Evolutionary conservation across 2,113 vertebrate genomes (phyloP), one percentile per base, ranked within the genome.

Genomic region (Gorsachius goisagi): DNA sequence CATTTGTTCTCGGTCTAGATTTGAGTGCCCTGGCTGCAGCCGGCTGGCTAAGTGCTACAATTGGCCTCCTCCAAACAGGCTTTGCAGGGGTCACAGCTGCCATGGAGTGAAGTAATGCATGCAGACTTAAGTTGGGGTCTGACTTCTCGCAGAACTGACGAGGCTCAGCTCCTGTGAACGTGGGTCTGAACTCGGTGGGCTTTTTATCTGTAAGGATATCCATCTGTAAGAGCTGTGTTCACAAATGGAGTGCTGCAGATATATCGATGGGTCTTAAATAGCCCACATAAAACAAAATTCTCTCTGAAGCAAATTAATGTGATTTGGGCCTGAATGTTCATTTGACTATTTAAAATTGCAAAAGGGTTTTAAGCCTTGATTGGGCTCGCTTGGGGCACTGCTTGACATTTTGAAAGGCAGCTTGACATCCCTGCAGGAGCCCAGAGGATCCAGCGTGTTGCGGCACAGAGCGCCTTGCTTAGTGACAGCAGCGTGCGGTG

Each of bases 101-200:
- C 3, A 5, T 6, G 39, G 27, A 9, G 45, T 5, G 15, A 37
- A 17, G 59, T 6, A 12, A 3, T 1, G 1, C 4, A 0, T 1
- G 3, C 27, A 12, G 66, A 4, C 60, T 32, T 12, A 5, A 7
- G 3, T 3, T 28, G 44, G 37, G 33, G 12, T 53, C 44, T 52
- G 73, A 15, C 49, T 62, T 50, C 47, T 37, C 0, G 6, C 33
- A 23, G 68, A 59, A 79, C 24, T 53, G 56, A 4, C 0, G 5
- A 5, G 20, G 75, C 58, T 53, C 15, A 12, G 30, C 45, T 35
- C 30, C 33, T 17, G 12, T 39, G 28, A 39, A 15, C 15, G 0
- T 6, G 0, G 2, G 8, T 30, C 47, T 27, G n/a, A 15, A 3
- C 23, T 44, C 12, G 23, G 5, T 0, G 2, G 68, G 33, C 19